Conservation (phyloP, 2,113 vertebrate genomes). For the Arizona elegans region DNA sequence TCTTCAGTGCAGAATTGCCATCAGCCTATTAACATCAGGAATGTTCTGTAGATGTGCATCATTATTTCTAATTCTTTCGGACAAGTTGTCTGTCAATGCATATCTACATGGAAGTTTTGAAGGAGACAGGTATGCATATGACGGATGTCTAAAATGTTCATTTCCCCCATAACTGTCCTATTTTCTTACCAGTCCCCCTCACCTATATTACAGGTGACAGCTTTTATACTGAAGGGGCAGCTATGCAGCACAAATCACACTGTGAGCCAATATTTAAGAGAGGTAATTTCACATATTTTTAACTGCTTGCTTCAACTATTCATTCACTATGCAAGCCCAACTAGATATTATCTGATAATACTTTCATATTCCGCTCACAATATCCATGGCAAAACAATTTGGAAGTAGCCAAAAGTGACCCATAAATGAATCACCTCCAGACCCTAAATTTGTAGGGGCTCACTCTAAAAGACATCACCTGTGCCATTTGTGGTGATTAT, state of each 20-base stretch:
- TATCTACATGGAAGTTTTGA: background rate
- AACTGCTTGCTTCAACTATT: background rate
- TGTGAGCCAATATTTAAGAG: background rate
- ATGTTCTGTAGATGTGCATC: background rate
- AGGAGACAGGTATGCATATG: background rate
- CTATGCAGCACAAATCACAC: background rate
- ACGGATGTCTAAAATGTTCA: background rate
- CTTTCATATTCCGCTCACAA: background rate
- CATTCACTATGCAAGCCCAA: background rate
- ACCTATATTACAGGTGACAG: background rate
- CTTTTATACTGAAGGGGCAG: background rate
- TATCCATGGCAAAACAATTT: background rate
- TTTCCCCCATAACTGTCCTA: background rate
- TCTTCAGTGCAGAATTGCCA: background rate
- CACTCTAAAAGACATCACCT: background rate
- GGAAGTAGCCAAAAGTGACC: background rate
- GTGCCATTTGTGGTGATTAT: background rate
- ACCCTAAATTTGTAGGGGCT: background rate
- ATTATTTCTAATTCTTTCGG: background rate
- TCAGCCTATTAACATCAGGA: background rate
- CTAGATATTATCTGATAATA: background rate
- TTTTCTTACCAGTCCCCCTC: background rate
- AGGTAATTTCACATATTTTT: background rate
- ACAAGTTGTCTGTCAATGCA: background rate
- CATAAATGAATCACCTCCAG: background rate